Conservation (phyloP, 2,113 vertebrate genomes). For the Callocephalon fimbriatum region DNA sequence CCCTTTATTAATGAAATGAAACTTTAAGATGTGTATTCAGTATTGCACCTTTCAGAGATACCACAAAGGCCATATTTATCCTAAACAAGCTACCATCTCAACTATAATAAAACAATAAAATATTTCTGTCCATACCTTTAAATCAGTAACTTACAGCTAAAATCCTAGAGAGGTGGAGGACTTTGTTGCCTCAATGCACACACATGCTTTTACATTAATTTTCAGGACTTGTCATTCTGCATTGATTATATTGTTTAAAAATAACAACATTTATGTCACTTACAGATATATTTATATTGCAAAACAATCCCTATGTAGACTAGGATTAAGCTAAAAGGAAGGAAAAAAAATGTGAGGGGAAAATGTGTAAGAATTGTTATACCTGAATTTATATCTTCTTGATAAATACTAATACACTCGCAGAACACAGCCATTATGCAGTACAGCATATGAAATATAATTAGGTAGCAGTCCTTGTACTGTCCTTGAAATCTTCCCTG, state of each 20-base stretch:
- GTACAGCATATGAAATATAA: background rate
- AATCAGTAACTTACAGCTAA: background rate
- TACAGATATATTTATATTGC: background rate
- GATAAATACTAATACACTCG: background rate
- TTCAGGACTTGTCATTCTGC: background rate
- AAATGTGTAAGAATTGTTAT: background rate
- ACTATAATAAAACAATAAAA: background rate
- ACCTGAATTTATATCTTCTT: background rate
- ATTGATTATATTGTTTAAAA: background rate
- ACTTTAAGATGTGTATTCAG: background rate
- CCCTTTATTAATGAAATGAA: background rate
- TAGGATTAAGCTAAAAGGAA: background rate
- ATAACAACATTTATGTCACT: background rate
- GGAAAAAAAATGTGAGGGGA: background rate
- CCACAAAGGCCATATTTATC: background rate
- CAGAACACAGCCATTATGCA: background rate
- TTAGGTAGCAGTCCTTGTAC: background rate
- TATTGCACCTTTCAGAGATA: background rate
- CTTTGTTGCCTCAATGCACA: fast-evolving
- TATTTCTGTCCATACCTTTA: background rate
- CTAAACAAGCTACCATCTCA: background rate
- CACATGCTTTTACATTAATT: background rate
- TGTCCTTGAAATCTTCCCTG: background rate
- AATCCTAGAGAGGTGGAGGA: background rate
- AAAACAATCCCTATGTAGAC: background rate